These are phyloP conservation scores for Orgyia antiqua DNA, from an alignment of 2,888 invertebrate genomes.

Conservation along the genomic window DNA sequence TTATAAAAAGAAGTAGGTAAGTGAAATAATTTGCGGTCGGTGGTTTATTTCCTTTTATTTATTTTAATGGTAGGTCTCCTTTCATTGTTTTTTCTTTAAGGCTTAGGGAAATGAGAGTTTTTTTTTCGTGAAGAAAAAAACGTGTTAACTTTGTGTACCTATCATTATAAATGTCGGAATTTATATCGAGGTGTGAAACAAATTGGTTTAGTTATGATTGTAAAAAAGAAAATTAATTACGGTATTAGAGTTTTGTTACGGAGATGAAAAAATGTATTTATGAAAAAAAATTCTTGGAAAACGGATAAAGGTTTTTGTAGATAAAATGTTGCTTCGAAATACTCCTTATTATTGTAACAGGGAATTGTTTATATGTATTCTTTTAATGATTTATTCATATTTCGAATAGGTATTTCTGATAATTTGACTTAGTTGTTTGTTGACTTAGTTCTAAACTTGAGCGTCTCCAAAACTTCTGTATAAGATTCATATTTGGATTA, in stretches of 20 bases:
- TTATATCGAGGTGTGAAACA: conserved; percentile 49
- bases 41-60: conserved; percentile 77
- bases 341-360: too few species aligned
- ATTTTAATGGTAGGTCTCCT: conserved; percentile 74
- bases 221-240: conserved; percentile 49
- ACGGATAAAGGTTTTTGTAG: conserved; percentile 16
- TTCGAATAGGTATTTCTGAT: too few species aligned
- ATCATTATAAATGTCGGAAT: conserved; percentile 55
- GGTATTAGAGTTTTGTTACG: conserved; percentile 20
- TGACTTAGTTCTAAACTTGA: too few species aligned
- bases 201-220: conserved; percentile 55
- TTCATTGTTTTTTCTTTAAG: conserved; percentile 66
- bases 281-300: conserved; percentile 15
- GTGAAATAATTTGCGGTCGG: conserved; percentile 76
- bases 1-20: conserved; percentile 77
- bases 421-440: too few species aligned
- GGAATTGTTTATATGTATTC: too few species aligned
- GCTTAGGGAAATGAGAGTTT: conserved; percentile 54
- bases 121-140: conserved; percentile 49
- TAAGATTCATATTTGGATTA: too few species aligned
- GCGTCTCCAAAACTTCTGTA: too few species aligned
- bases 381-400: too few species aligned
- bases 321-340: conserved; percentile 3
- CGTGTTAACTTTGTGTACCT: conserved; percentile 48
- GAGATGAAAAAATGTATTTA: conserved; percentile 3